Conservation (phyloP, 1,140 invertebrate genomes). For the Drepana arcuata region DNA sequence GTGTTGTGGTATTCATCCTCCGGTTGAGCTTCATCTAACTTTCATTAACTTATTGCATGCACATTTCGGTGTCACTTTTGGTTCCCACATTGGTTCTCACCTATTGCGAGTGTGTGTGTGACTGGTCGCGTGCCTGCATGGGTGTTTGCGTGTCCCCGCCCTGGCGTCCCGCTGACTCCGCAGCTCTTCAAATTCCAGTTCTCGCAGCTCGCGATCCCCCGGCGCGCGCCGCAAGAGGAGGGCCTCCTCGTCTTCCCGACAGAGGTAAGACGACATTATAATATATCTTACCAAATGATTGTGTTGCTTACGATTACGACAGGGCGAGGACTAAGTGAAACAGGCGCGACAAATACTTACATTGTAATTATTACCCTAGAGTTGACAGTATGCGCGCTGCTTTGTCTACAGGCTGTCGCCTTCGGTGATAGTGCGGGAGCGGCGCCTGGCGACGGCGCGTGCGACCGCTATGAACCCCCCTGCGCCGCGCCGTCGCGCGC, state of each 20-base stretch:
- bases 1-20: slow-evolving; percentile 43
- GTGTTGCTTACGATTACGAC: too few species aligned
- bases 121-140: slow-evolving; percentile 7
- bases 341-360: too few species aligned
- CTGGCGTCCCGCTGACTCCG: slow-evolving; percentile 46
- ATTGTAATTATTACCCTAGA: too few species aligned
- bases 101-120: slow-evolving; percentile 18
- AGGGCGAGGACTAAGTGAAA: too few species aligned
- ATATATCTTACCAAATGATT: too few species aligned
- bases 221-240: slow-evolving; percentile 51
- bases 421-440: slow-evolving; percentile 74
- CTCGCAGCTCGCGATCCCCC: slow-evolving; percentile 62
- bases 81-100: slow-evolving; percentile 33
- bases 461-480: slow-evolving; percentile 80
- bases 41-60: slow-evolving; percentile 48
- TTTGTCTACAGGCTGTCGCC: slow-evolving; percentile 61
- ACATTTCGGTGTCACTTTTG: slow-evolving; percentile 5
- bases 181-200: slow-evolving; percentile 72
- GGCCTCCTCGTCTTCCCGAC: slow-evolving; percentile 53
- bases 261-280: too few species aligned
- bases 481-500: slow-evolving; percentile 71
- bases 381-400: too few species aligned
- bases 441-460: slow-evolving; percentile 72
- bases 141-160: slow-evolving; percentile 21
- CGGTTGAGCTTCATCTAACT: slow-evolving; percentile 28